Conservation (phyloP, 2,113 vertebrate genomes). For the Scomber colias region DNA sequence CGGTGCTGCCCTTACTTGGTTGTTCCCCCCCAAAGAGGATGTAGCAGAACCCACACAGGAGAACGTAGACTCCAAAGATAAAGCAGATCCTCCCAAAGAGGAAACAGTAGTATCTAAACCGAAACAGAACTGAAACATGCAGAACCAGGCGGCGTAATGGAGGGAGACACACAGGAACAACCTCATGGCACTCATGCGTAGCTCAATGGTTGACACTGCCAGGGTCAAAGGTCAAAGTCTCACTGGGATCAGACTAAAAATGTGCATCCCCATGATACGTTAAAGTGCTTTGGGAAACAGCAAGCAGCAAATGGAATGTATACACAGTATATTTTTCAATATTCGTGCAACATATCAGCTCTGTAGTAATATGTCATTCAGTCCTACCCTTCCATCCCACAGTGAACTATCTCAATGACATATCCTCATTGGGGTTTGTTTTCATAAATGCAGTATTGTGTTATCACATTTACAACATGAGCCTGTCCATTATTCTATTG, state of each 20-base stretch:
- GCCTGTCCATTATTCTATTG: not conserved
- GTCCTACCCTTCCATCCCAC: not conserved
- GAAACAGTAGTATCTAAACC: constrained; percentile 31
- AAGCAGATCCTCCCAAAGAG: constrained; percentile 26
- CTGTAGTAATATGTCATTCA: not conserved
- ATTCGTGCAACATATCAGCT: not conserved
- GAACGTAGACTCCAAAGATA: constrained; percentile 9
- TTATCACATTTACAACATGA: not conserved
- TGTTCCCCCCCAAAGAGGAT: constrained; percentile 56
- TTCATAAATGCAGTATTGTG: not conserved
- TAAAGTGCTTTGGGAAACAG: constrained; percentile 23
- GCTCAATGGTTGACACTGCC: not conserved
- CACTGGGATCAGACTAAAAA: not conserved
- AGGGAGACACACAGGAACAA: not conserved
- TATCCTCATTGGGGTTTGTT: not conserved
- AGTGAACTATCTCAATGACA: not conserved
- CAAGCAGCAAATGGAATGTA: constrained; percentile 8
- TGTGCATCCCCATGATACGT: not conserved
- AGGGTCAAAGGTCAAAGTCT: constrained; percentile 2
- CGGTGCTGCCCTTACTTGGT: constrained; percentile 80
- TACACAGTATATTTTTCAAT: constrained; percentile 1
- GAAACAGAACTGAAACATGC: constrained; percentile 20
- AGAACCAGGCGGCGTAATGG: not conserved
- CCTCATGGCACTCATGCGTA: too few relatives aligned
- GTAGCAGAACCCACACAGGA: constrained; percentile 21